Conservation (phyloP, 2,797 vertebrate species). For the Notamacropus eugenii region DNA sequence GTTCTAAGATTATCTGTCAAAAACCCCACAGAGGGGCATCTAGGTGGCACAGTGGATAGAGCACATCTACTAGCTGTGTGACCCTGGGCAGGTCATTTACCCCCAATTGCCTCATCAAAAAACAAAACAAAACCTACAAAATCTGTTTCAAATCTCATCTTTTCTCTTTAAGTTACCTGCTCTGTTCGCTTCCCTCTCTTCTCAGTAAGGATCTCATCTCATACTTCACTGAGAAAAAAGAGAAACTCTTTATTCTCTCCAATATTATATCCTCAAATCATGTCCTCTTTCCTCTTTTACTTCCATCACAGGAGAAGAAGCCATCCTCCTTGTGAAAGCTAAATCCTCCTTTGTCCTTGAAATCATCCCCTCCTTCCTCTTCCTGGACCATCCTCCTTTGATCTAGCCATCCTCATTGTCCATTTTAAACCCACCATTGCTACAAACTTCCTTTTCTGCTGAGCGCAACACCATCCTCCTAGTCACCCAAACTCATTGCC, state of each 20-base stretch:
- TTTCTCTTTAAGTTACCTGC: not conserved
- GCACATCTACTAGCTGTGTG: no score
- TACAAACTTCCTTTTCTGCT: not conserved
- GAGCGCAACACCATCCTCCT: not conserved
- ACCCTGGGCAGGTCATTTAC: no score
- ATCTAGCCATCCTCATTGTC: not conserved
- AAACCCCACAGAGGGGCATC: not conserved
- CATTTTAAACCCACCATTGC: not conserved
- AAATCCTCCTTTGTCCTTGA: not conserved
- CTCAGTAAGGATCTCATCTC: not conserved
- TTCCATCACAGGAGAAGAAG: not conserved
- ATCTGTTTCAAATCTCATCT: not conserved
- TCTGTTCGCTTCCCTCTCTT: not conserved
- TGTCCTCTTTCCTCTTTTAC: not conserved
- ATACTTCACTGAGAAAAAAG: not conserved
- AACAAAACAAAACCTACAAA: no score
- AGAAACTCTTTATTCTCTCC: not conserved
- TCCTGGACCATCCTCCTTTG: not conserved
- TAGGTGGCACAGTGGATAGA: no score
- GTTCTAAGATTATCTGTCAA: not conserved
- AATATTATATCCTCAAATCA: not conserved
- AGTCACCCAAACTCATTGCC: not conserved
- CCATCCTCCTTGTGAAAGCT: not conserved
- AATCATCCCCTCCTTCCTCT: not conserved
- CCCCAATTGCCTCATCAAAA: no score